phyloP scores from a whole-genome alignment of 2,113 vertebrate species.

The Cricetomys ansorgei region DNA sequence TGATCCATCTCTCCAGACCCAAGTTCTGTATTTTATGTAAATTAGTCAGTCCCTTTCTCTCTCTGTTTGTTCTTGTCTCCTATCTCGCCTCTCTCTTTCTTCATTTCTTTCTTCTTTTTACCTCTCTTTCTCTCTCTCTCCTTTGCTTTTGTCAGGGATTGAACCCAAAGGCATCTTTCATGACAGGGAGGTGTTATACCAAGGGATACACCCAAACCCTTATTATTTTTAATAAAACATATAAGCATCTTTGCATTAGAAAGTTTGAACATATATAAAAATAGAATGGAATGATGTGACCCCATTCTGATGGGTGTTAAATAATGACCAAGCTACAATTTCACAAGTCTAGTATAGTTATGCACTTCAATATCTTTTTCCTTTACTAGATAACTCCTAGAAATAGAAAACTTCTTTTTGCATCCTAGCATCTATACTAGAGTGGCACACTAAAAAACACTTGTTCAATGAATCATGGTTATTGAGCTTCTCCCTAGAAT shows the following conservation, averaged over 20 bases:
- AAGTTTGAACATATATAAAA: slow-evolving; percentile 34
- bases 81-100: background rate
- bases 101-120: background rate
- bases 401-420: background rate
- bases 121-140: background rate
- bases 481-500: background rate
- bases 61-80: too few species aligned
- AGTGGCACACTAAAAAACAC: background rate
- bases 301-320: background rate
- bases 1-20: background rate
- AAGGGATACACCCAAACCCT: background rate
- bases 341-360: background rate
- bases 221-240: background rate
- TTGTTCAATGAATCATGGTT: background rate
- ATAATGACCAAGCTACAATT: background rate
- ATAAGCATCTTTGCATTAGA: background rate
- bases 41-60: background rate
- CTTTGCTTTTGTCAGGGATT: background rate
- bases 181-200: background rate
- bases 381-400: background rate
- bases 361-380: background rate
- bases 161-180: background rate
- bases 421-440: background rate
- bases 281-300: background rate
- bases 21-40: slow-evolving; percentile 9